A percentile compares a stretch with the other conserved stretches of the same genome.
Evolutionary conservation across 2,797 vertebrate species (phyloP).

Genomic region (Chelidonichthys spinosus): DNA sequence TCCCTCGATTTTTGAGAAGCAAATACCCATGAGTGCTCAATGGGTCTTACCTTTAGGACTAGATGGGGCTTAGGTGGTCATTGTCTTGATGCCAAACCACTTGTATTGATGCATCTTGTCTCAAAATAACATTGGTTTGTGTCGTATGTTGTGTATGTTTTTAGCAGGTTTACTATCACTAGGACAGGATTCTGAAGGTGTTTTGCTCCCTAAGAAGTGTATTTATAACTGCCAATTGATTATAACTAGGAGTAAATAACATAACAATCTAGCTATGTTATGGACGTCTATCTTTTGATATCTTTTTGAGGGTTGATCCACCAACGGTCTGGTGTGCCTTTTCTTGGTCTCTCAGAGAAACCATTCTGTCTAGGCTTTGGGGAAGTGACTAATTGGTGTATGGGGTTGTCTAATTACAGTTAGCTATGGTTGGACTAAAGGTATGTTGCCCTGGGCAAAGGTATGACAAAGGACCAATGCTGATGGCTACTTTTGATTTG

Average conservation of each 20-base stretch:
- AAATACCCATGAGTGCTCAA: constrained; percentile 32
- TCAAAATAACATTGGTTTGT: constrained; percentile 4
- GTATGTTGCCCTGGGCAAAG: constrained; percentile 58
- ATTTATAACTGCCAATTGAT: background rate
- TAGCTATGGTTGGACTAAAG: constrained; percentile 39
- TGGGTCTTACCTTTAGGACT: constrained; percentile 19
- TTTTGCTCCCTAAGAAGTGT: background rate
- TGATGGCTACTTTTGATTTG: constrained; percentile 65
- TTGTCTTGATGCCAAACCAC: background rate
- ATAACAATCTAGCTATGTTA: background rate
- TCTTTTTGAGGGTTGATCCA: background rate
- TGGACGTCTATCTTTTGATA: background rate
- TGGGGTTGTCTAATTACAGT: constrained; percentile 64
- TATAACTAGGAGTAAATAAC: background rate
- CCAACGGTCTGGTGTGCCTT: constrained; percentile 2
- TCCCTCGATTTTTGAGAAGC: constrained; percentile 18
- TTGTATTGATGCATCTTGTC: background rate
- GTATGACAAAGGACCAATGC: constrained; percentile 66
- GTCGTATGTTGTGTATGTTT: background rate
- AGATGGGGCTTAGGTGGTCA: constrained; percentile 19
- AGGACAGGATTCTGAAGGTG: background rate
- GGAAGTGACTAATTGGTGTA: constrained; percentile 52
- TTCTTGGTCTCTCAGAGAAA: constrained; percentile 10
- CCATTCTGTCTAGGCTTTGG: constrained; percentile 22
- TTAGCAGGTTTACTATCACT: background rate